Conservation (phyloP, 2,888 invertebrate genomes). For the Quadroppia sp. region DNA sequence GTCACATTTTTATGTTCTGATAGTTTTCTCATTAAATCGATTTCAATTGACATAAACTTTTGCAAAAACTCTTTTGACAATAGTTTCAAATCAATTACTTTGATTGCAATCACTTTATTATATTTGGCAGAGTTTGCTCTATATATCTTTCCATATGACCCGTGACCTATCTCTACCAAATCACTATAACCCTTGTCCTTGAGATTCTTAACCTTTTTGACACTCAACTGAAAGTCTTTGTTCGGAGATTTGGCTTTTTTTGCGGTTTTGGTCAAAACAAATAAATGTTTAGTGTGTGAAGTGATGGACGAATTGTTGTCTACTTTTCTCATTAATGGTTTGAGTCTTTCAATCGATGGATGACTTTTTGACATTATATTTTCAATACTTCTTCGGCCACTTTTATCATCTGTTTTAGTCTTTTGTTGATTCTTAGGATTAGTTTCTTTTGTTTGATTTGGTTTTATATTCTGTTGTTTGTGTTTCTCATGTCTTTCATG, state of each 20-base stretch:
- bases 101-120: background rate
- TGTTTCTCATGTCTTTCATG: too few species aligned
- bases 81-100: constrained; percentile 12
- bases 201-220: background rate
- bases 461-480: too few species aligned
- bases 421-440: background rate
- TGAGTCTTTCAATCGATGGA: background rate
- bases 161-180: background rate
- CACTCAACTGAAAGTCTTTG: background rate
- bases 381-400: background rate
- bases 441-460: too few species aligned
- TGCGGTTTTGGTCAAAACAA: background rate
- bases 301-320: background rate
- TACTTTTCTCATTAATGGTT: background rate
- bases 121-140: constrained; percentile 3
- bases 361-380: background rate
- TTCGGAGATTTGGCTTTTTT: background rate
- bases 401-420: background rate
- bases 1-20: background rate
- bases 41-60: constrained; percentile 3
- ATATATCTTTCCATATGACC: constrained; percentile 18
- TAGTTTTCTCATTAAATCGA: constrained; percentile 7
- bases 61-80: background rate
- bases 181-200: background rate
- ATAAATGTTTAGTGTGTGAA: background rate